Evolutionary conservation across 1,140 invertebrate genomes (phyloP).

Genomic region (Aethina tumida): DNA sequence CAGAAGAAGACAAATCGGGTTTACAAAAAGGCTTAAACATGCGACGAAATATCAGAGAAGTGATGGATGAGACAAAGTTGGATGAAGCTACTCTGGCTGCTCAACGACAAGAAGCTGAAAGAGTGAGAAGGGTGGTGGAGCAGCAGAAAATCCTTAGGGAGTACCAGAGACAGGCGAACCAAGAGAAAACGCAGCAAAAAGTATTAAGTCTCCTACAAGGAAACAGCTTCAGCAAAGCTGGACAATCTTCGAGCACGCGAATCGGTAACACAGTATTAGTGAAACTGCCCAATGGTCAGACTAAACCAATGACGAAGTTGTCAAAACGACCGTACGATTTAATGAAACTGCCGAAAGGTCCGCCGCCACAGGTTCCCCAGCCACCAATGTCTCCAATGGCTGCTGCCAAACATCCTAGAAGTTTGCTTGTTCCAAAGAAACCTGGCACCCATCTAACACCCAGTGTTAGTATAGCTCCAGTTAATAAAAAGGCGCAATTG

Average conservation of each 20-base stretch:
- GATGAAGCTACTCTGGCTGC: conserved; percentile 87
- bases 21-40: conserved; percentile 53
- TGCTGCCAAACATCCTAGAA: conserved; percentile 16
- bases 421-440: conserved; percentile 18
- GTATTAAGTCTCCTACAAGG: conserved; percentile 61
- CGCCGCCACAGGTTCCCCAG: conserved; percentile 15
- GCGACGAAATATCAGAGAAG: conserved; percentile 78
- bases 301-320: conserved; percentile 37
- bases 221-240: conserved; percentile 40
- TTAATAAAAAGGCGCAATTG: conserved; percentile 27
- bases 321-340: conserved; percentile 36
- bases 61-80: conserved; percentile 84
- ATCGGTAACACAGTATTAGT: conserved; percentile 48
- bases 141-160: conserved; percentile 72
- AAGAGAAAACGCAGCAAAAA: conserved; percentile 56
- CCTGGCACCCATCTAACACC: conserved; percentile 38
- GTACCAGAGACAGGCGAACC: conserved; percentile 59
- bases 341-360: conserved; percentile 30
- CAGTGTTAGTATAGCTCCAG: conserved; percentile 44
- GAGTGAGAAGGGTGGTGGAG: conserved; percentile 72
- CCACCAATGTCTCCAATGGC: conserved; percentile 12
- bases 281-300: conserved; percentile 50
- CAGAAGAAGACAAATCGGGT: conserved; percentile 22
- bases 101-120: conserved; percentile 84
- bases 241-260: conserved; percentile 26